Evolutionary conservation across 2,888 invertebrate genomes (phyloP), one percentile per base, ranked within the genome.

Genomic region (Leistus spinibarbis): DNA sequence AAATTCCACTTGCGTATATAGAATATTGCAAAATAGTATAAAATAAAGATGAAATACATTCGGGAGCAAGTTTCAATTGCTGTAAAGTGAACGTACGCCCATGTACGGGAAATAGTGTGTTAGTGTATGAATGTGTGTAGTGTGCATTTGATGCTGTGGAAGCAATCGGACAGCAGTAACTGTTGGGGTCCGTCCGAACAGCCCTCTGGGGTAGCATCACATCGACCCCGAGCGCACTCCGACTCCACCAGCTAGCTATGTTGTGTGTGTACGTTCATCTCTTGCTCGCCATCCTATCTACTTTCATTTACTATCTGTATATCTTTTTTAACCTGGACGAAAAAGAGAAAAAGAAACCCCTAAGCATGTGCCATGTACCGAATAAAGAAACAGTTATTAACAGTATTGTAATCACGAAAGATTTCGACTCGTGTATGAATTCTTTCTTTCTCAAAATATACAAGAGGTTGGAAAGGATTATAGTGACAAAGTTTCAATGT

Each of bases 101-200:
- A 40, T 40, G 40, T 40, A 13, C 5, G 2, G 10, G 60, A 5
- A 1, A 5, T 17, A 19, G 60, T 60, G 60, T 60, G 60, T 60
- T 17, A 19, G 60, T 56, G 56, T 56, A 16, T 56, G 56, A n/a
- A 1, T 3, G 56, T 56, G 56, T 56, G 80, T 77, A 78, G 78
- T 72, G 54, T 74, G 72, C 40, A 72, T 66, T 60, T 73, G 57
- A 69, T 62, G 72, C 54, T 76, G 78, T 77, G 40, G 74, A 67
- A 88, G 89, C 89, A 89, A 90, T 90, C 89, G 89, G 87, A 87
- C 84, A 82, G 83, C 88, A 88, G 89, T 89, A 89, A 89, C 89
- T 87, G 88, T 88, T 88, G 88, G 87, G 71, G 72, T 87, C 88
- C 87, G 86, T 86, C 60, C 72, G 84, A 87, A 89, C 86, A 82